phyloP scores from a whole-genome alignment of 2,797 vertebrate genomes.

The Chiroxiphia lanceolata region DNA sequence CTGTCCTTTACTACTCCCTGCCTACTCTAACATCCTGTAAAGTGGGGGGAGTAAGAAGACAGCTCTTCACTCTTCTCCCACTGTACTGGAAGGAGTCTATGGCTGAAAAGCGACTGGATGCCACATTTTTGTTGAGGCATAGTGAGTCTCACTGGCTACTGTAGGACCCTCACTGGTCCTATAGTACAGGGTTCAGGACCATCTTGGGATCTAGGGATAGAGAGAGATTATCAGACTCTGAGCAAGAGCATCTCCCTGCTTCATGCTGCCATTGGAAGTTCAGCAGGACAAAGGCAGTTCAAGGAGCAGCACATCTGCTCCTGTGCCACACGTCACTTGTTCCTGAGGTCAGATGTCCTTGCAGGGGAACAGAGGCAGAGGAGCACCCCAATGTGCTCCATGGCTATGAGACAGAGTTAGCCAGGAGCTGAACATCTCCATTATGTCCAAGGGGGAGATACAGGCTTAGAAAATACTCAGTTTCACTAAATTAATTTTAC shows the following conservation, averaged over 20 bases:
- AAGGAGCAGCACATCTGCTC: rapidly evolving
- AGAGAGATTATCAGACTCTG: background rate
- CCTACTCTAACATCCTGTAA: background rate
- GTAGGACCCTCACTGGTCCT: background rate
- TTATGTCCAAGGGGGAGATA: background rate
- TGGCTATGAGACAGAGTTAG: background rate
- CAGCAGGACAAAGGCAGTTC: background rate
- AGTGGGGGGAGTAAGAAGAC: background rate
- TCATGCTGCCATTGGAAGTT: background rate
- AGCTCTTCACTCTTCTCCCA: background rate
- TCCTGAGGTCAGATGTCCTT: background rate
- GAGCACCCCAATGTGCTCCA: background rate
- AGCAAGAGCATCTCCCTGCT: background rate
- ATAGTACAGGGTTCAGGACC: background rate
- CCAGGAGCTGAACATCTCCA: rapidly evolving
- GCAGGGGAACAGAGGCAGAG: background rate
- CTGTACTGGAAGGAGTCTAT: background rate
- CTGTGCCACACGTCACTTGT: rapidly evolving
- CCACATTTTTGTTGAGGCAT: background rate
- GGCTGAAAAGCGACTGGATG: background rate
- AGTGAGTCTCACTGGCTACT: background rate
- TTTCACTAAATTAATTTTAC: background rate
- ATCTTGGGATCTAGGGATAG: background rate
- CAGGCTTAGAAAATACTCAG: background rate
- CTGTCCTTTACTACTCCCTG: background rate